Percentiles rank a stretch among this genome's conserved stretches.
Conservation (phyloP, 2,113 vertebrate species). For the Chaenocephalus aceratus region DNA sequence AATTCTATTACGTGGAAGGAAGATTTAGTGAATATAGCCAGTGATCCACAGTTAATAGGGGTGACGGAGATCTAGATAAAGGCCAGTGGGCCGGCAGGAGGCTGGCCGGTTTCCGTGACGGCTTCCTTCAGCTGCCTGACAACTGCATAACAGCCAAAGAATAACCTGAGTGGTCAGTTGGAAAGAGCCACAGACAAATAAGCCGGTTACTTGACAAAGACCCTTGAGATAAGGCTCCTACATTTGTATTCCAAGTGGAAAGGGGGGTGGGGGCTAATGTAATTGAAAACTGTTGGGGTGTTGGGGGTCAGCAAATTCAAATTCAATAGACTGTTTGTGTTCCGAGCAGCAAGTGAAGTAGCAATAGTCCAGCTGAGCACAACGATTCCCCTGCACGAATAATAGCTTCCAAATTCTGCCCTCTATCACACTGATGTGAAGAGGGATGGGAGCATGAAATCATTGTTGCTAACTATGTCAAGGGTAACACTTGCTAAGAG, state of each 20-base stretch:
- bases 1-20: constrained; percentile 75
- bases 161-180: constrained; percentile 49
- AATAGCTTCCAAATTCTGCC: constrained; percentile 32
- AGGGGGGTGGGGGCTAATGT: constrained; percentile 54
- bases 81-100: constrained; percentile 48
- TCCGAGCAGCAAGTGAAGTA: constrained; percentile 50
- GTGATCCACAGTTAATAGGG: constrained; percentile 81
- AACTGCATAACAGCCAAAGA: constrained; percentile 51
- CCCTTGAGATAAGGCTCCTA: constrained; percentile 51
- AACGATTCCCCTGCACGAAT: constrained; percentile 39
- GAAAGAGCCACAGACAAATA: constrained; percentile 71
- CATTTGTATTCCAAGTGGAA: constrained; percentile 73
- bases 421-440: constrained; percentile 39
- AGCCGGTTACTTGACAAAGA: constrained; percentile 64
- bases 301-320: constrained; percentile 71
- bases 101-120: constrained; percentile 48
- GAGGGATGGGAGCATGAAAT: constrained; percentile 39
- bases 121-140: constrained; percentile 62
- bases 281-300: constrained; percentile 77
- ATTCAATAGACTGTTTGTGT: constrained; percentile 72
- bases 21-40: constrained; percentile 71
- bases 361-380: constrained; percentile 46
- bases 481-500: constrained; percentile 10
- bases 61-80: constrained; percentile 61
- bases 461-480: constrained; percentile 36